Evolutionary conservation across 2,888 invertebrate genomes (phyloP), one percentile per base, ranked within the genome.

Genomic region (Polyploca ridens): DNA sequence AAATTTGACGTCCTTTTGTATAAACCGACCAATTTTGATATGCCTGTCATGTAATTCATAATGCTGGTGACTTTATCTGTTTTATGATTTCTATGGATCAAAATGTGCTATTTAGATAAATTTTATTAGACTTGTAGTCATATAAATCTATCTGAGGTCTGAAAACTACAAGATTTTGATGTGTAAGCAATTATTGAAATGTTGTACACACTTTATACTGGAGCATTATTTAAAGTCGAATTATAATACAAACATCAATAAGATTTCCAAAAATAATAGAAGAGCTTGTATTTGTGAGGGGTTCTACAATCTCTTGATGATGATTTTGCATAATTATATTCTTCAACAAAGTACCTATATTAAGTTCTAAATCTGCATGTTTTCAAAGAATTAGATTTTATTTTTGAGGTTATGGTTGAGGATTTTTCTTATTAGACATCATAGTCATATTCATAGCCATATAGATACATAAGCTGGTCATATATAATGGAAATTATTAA

Each of bases 171-270:
- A 54, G 10, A 19, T 19, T n/a, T 10, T 10, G 10, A 19, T 19
- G 54, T 54, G 10, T 14, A 7, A 49, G 6, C 7, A 49, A 49
- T 49, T 49, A 6, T 49, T 14, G 27, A 27, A n/a, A 49, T 49
- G 16, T 5, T 8, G 14, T 54, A 19, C 16, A 54, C 54, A 44
- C 13, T 33, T 7, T 44, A 16, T 44, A 61, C 16, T 41, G 33
- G 19, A 58, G 54, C 46, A 68, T 72, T 73, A 71, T 63, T 64
- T 69, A 70, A 81, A 66, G 87, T 73, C 71, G 87, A 76, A 7
- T 84, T 82, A 80, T 85, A 84, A 74, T 75, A 77, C 78, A 86
- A 89, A 89, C 84, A 88, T 87, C 87, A 88, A 86, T 87, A 86
- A 66, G 65, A 73, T 69, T 70, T 70, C 63, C 19, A 54, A 19